Percentiles rank a stretch among this genome's conserved stretches.
phyloP scores from a whole-genome alignment of 2,888 invertebrate genomes.

The Lasioglossum leucozonium region DNA sequence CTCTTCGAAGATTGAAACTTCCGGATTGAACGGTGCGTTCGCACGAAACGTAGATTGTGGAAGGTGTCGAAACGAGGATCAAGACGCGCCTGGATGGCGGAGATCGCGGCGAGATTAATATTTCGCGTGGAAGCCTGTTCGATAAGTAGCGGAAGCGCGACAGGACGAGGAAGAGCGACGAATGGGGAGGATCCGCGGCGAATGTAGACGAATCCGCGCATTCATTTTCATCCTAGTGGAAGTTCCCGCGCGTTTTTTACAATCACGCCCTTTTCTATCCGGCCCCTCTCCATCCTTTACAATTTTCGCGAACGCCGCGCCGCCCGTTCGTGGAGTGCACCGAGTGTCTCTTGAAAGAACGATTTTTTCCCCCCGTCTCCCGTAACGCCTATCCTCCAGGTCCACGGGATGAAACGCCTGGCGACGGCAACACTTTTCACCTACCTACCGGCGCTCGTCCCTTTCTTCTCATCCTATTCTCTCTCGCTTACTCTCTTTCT shows the following conservation, averaged over 20 bases:
- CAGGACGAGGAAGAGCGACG: slow-evolving; percentile 33
- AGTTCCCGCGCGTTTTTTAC: slow-evolving; percentile 65
- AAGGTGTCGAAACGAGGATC: neutral
- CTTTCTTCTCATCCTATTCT: neutral
- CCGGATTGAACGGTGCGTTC: neutral
- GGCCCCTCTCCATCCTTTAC: slow-evolving; percentile 36
- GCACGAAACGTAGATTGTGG: neutral
- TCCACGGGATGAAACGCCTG: slow-evolving; percentile 11
- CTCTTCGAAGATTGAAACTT: neutral
- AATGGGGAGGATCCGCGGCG: neutral
- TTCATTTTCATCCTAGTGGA: slow-evolving; percentile 64
- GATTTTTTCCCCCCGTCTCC: slow-evolving; percentile 3
- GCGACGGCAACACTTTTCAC: neutral
- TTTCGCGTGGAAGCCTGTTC: slow-evolving; percentile 31
- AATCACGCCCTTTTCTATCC: slow-evolving; percentile 59
- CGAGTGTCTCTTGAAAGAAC: slow-evolving; percentile 39
- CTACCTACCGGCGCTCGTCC: neutral
- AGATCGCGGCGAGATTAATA: slow-evolving; percentile 44
- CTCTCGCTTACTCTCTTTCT: neutral
- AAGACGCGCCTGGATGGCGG: neutral
- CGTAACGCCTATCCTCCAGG: neutral
- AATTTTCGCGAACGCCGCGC: slow-evolving; percentile 36
- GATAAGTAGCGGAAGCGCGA: slow-evolving; percentile 23
- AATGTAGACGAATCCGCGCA: slow-evolving; percentile 58
- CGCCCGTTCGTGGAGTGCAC: neutral